Conservation (phyloP, 1,140 invertebrate species). For the Drosophila teissieri region DNA sequence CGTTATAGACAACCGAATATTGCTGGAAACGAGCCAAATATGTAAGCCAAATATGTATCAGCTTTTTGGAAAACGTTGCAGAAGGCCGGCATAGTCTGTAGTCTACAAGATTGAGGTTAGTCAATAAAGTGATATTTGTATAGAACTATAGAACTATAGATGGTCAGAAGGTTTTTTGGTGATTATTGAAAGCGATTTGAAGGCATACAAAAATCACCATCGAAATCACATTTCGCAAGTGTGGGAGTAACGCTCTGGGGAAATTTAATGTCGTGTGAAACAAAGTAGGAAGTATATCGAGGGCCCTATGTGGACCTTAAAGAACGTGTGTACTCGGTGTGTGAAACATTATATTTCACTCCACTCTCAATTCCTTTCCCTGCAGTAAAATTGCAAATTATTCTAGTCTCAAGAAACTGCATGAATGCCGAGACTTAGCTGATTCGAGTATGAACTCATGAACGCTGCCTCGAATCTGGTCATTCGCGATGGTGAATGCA, state of each 20-base stretch:
- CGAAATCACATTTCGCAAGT: not conserved
- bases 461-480: slow-evolving; percentile 7
- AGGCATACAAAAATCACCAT: slow-evolving; percentile 9
- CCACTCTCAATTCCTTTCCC: too few species aligned
- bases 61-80: slow-evolving; percentile 55
- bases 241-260: slow-evolving; percentile 21
- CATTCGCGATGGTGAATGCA: slow-evolving; percentile 19
- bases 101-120: slow-evolving; percentile 10
- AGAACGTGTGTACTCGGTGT: not conserved
- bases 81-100: slow-evolving; percentile 44
- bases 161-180: slow-evolving; percentile 4
- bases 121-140: slow-evolving; percentile 36
- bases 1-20: slow-evolving; percentile 54
- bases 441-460: not conserved
- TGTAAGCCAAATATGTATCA: slow-evolving; percentile 43
- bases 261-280: slow-evolving; percentile 10
- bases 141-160: slow-evolving; percentile 9
- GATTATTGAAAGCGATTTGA: slow-evolving; percentile 14
- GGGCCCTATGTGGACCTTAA: too few species aligned
- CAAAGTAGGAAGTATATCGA: slow-evolving; percentile 21
- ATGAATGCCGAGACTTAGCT: too few species aligned
- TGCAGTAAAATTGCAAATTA: too few species aligned
- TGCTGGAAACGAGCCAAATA: slow-evolving; percentile 42
- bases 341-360: not conserved
- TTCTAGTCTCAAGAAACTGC: too few species aligned